Evolutionary conservation across 2,113 vertebrate genomes (phyloP).

Genomic region (Serinus canaria): DNA sequence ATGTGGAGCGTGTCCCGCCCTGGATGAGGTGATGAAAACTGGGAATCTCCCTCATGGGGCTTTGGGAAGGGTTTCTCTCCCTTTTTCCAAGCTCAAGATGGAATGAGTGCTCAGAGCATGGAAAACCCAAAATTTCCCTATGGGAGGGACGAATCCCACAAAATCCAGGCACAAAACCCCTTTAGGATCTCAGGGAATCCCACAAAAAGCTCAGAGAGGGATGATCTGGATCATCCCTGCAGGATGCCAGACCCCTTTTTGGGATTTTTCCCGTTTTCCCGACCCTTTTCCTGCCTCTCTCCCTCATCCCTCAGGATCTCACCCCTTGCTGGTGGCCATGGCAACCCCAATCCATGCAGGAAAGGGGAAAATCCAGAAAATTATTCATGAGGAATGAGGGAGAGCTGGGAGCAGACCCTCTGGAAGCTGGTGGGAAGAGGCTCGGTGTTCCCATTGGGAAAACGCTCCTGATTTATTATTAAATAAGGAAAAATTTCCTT

Average conservation of each 20-base stretch:
- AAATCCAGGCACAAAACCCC: not conserved
- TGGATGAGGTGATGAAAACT: not conserved
- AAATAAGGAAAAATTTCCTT: not conserved
- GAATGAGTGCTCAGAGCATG: fast-evolving
- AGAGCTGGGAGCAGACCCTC: not conserved
- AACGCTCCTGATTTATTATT: not conserved
- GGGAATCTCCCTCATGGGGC: not conserved
- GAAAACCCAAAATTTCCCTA: fast-evolving
- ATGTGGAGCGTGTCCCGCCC: not conserved
- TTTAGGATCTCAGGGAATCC: fast-evolving
- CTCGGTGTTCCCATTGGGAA: fast-evolving
- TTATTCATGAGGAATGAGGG: constrained; percentile 1
- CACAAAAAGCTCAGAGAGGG: fast-evolving
- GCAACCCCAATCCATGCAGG: constrained; percentile 24
- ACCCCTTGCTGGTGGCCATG: constrained; percentile 40
- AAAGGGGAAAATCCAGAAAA: not conserved
- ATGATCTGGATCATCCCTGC: fast-evolving
- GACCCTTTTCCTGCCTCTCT: not conserved
- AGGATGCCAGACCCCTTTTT: fast-evolving
- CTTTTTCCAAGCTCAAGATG: fast-evolving
- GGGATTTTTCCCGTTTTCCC: not conserved
- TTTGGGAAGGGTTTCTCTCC: not conserved
- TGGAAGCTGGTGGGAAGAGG: not conserved
- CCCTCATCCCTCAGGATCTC: not conserved
- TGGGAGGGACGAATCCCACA: fast-evolving